Percentiles rank a stretch among this genome's conserved stretches.
These are phyloP conservation scores for Sycophaga agraensis DNA, from an alignment of 1,140 invertebrate species.

Conservation along the genomic window DNA sequence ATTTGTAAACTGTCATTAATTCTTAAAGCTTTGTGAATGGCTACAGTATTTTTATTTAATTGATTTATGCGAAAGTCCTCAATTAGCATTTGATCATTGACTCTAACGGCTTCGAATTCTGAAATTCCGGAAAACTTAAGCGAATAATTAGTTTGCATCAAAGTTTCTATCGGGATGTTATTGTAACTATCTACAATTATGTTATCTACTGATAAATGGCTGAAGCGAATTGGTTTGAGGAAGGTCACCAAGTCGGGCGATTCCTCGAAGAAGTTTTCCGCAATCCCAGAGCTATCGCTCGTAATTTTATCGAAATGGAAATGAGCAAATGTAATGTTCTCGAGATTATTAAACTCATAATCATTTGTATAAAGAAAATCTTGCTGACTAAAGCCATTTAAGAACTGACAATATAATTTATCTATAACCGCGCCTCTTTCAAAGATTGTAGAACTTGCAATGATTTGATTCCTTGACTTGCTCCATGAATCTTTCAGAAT, in stretches of 20 bases:
- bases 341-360: slow-evolving; percentile 4
- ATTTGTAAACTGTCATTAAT: slow-evolving; percentile 3
- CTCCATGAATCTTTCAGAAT: slow-evolving; percentile 36
- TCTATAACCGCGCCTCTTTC: slow-evolving; percentile 35
- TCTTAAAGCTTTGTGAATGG: slow-evolving; percentile 11
- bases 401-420: slow-evolving; percentile 27
- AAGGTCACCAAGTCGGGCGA: slow-evolving; percentile 15
- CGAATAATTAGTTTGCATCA: slow-evolving; percentile 23
- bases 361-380: slow-evolving; percentile 38
- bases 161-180: slow-evolving; percentile 25
- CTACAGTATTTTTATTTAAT: slow-evolving; percentile 26
- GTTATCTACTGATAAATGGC: slow-evolving; percentile 25
- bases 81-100: slow-evolving; percentile 11
- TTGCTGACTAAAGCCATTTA: slow-evolving; percentile 34
- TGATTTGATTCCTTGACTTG: slow-evolving; percentile 38
- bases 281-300: neutral
- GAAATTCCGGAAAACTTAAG: slow-evolving; percentile 3
- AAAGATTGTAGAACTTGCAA: slow-evolving; percentile 27
- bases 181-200: slow-evolving; percentile 35
- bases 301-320: slow-evolving; percentile 25
- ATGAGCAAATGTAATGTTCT: slow-evolving; percentile 33
- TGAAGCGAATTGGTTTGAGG: slow-evolving; percentile 28
- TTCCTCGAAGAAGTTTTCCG: slow-evolving; percentile 20
- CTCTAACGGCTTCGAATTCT: slow-evolving; percentile 9
- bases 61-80: slow-evolving; percentile 24